Conservation (phyloP, 2,888 invertebrate genomes). For the Desoria tigrina region DNA sequence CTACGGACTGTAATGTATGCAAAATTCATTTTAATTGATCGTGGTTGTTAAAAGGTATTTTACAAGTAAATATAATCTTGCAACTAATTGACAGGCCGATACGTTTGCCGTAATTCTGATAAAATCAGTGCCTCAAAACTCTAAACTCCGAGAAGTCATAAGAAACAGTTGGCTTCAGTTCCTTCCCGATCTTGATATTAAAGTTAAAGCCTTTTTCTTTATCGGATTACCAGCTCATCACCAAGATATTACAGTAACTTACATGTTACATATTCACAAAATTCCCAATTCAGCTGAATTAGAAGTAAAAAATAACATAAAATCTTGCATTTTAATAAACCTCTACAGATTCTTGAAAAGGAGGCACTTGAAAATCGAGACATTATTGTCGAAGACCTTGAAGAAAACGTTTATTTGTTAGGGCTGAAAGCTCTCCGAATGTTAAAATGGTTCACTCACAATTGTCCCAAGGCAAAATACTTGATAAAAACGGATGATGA, state of each 20-base stretch:
- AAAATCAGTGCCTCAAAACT: conserved; percentile 6
- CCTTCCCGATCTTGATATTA: not conserved
- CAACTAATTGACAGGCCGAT: conserved; percentile 8
- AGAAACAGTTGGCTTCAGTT: conserved; percentile 21
- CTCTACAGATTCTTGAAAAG: conserved; percentile 15
- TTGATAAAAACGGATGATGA: conserved; percentile 31
- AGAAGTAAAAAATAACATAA: conserved; percentile 1
- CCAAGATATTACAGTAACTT: not conserved
- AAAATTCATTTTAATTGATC: not conserved
- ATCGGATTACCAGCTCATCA: conserved; percentile 13
- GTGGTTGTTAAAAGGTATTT: too few relatives aligned
- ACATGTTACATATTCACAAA: too few relatives aligned
- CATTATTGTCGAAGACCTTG: conserved; percentile 27
- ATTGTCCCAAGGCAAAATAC: conserved; percentile 17
- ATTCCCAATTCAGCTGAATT: too few relatives aligned
- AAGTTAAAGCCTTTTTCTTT: conserved; percentile 23
- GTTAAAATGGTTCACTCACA: conserved; percentile 29
- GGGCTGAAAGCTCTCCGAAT: conserved; percentile 25
- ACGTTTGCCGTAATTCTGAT: conserved; percentile 21
- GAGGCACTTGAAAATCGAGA: conserved; percentile 22
- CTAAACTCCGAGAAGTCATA: conserved; percentile 8
- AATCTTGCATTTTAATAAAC: too few relatives aligned
- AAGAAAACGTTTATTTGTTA: conserved; percentile 21
- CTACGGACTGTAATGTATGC: conserved; percentile 2
- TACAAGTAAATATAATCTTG: too few relatives aligned